Evolutionary conservation across 2,113 vertebrate genomes (phyloP).

Genomic region (Amphiprion percula): DNA sequence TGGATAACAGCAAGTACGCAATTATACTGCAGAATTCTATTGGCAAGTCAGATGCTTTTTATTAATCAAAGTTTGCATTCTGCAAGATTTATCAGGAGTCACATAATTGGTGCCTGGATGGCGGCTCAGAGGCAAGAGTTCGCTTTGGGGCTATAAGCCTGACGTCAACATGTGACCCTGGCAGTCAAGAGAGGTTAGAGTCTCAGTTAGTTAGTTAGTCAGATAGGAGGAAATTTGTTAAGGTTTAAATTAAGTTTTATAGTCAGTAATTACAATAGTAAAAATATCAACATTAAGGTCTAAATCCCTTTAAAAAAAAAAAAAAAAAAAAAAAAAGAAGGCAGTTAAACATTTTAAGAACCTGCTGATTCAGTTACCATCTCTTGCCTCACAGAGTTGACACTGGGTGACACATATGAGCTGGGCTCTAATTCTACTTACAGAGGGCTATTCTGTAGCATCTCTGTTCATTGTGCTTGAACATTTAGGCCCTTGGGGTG

Average conservation of each 20-base stretch:
- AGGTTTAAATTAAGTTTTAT: not conserved
- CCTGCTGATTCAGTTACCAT: conserved; percentile 9
- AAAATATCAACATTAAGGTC: not conserved
- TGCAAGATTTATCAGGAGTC: conserved; percentile 20
- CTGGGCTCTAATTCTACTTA: conserved; percentile 13
- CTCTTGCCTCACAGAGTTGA: conserved; percentile 20
- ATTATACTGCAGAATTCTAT: not conserved
- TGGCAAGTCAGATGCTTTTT: conserved; percentile 20
- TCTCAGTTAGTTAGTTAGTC: too few species aligned
- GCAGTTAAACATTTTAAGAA: conserved; percentile 28
- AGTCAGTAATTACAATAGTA: rapidly evolving
- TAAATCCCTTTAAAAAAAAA: not conserved
- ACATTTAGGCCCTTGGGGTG: conserved; percentile 61
- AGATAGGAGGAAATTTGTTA: not conserved
- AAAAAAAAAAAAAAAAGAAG: not conserved
- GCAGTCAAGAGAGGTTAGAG: conserved; percentile 59
- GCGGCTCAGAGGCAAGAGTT: conserved; percentile 20
- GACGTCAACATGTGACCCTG: conserved; percentile 73
- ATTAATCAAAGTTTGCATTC: conserved; percentile 1
- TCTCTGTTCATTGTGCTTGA: conserved; percentile 73
- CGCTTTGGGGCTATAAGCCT: conserved; percentile 40
- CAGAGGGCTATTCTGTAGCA: conserved; percentile 53
- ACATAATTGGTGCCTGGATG: conserved; percentile 11
- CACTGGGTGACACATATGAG: conserved; percentile 37
- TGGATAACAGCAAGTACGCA: not conserved